These are phyloP conservation scores for Ifrita kowaldi DNA, from an alignment of 2,113 vertebrate genomes.

Conservation along the genomic window DNA sequence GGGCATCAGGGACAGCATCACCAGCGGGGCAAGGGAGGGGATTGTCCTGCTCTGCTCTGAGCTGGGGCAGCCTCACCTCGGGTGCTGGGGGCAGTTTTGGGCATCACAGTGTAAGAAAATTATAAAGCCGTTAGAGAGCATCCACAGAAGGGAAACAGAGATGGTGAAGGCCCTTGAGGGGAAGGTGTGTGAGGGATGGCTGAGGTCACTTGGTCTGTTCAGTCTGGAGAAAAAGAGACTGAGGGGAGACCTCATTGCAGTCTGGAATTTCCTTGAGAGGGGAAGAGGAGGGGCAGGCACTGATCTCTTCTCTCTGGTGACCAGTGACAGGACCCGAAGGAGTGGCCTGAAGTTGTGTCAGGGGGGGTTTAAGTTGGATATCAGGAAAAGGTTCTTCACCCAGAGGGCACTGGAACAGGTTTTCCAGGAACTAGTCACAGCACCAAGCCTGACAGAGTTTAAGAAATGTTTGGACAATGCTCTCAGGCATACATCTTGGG, in stretches of 20 bases:
- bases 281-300: background rate
- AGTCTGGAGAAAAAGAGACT: background rate
- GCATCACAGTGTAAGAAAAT: rapidly evolving
- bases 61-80: rapidly evolving
- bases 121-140: rapidly evolving
- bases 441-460: background rate
- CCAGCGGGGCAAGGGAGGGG: background rate
- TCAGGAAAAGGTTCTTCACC: background rate
- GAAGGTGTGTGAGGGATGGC: background rate
- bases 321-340: background rate
- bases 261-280: background rate
- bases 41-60: background rate
- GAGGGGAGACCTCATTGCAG: background rate
- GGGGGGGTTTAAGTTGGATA: background rate
- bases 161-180: background rate
- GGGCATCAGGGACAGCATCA: rapidly evolving
- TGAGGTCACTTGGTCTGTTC: background rate
- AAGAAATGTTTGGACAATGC: background rate
- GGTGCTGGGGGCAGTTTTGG: too few relatives aligned
- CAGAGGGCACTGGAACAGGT: background rate
- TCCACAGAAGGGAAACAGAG: background rate
- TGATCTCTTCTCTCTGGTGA: background rate
- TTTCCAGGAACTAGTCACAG: background rate
- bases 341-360: background rate
- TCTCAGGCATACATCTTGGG: too few relatives aligned